Evolutionary conservation across 2,888 invertebrate species (phyloP).

Genomic region (Poecilobothrus nobilitatus): DNA sequence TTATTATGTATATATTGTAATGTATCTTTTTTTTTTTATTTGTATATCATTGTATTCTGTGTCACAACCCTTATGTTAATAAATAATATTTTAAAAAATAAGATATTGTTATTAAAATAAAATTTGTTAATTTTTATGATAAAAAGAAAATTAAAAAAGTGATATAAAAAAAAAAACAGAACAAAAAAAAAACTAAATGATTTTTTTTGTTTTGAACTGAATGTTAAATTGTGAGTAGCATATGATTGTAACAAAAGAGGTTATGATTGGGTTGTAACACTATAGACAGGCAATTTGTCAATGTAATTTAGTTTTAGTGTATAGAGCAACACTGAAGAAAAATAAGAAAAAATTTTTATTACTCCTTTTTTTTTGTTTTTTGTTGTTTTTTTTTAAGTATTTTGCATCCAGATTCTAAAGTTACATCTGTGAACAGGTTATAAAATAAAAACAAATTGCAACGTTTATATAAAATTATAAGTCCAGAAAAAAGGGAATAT

Average conservation of each 20-base stretch:
- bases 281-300: slow-evolving; percentile 2
- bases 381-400: no score
- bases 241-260: neutral
- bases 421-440: neutral
- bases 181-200: no score
- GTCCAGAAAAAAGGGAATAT: no score
- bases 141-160: no score
- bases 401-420: neutral
- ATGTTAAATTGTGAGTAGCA: slow-evolving; percentile 2
- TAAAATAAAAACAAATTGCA: neutral
- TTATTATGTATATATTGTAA: neutral
- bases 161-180: no score
- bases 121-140: no score
- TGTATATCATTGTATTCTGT: neutral
- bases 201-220: no score
- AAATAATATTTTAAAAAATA: neutral
- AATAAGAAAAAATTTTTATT: neutral
- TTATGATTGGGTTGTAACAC: neutral
- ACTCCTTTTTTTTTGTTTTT: neutral
- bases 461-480: neutral
- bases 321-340: neutral
- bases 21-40: neutral
- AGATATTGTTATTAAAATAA: neutral
- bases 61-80: slow-evolving; percentile 6
- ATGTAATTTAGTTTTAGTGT: neutral